These are phyloP conservation scores for Microtus richardsoni DNA, from an alignment of 2,113 vertebrate genomes.

Conservation along the genomic window DNA sequence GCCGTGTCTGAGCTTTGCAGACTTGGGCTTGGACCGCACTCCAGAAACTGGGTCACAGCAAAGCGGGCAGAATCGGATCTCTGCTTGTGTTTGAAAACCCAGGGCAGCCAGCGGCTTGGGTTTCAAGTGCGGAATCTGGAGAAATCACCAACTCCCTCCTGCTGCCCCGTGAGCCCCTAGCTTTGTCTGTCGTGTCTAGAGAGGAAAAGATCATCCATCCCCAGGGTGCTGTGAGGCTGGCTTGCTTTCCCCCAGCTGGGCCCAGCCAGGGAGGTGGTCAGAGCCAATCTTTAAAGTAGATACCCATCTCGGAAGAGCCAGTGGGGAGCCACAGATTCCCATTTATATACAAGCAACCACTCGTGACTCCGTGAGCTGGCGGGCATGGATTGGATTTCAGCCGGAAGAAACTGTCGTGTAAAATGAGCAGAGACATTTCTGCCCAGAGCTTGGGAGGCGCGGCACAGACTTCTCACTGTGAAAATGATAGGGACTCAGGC, in stretches of 20 bases:
- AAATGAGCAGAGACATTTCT: not conserved
- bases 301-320: not conserved
- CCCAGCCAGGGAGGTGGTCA: not conserved
- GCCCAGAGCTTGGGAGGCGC: not conserved
- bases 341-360: not conserved
- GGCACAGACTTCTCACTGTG: not conserved
- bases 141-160: not conserved
- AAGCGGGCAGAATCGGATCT: conserved; percentile 11
- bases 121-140: conserved; percentile 49
- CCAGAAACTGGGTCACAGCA: conserved; percentile 42
- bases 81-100: conserved; percentile 21
- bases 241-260: not conserved
- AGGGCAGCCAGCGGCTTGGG: conserved; percentile 11
- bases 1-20: not conserved
- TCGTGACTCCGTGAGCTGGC: fast-evolving
- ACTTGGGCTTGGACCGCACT: not conserved
- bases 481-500: not conserved
- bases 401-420: not conserved
- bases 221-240: not conserved
- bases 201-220: not conserved
- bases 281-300: not conserved
- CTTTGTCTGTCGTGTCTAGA: not conserved
- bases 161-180: not conserved
- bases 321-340: not conserved
- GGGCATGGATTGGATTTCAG: not conserved